Conservation (phyloP, 2,797 vertebrate genomes). For the Zalophus californianus region DNA sequence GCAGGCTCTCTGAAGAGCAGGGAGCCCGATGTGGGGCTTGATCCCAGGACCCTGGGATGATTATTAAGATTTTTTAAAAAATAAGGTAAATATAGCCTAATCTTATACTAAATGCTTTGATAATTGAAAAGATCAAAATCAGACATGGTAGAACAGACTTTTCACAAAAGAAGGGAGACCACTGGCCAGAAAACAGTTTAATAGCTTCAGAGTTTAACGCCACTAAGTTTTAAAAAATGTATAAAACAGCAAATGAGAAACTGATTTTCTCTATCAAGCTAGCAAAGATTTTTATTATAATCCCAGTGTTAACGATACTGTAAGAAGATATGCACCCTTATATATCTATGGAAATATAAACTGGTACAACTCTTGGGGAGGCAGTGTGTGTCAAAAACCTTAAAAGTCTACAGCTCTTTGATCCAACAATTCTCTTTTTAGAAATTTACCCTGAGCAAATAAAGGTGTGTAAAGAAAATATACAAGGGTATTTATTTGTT, state of each 20-base stretch:
- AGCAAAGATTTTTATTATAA: not conserved
- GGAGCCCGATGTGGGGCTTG: no score
- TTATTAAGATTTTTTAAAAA: not conserved
- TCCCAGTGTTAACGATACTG: not conserved
- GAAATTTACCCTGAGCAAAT: not conserved
- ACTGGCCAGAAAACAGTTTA: not conserved
- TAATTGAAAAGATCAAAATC: slow-evolving; percentile 21
- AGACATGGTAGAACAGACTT: not conserved
- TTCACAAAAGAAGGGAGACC: not conserved
- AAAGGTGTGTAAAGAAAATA: not conserved
- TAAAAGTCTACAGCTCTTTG: not conserved
- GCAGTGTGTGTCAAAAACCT: not conserved
- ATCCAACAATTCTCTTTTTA: not conserved
- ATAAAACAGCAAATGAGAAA: not conserved
- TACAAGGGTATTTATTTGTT: not conserved
- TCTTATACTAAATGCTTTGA: not conserved
- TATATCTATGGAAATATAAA: not conserved
- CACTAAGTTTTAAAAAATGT: not conserved
- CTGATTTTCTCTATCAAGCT: not conserved
- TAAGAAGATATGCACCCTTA: not conserved
- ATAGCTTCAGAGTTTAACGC: slow-evolving; percentile 15
- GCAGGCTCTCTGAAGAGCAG: no score
- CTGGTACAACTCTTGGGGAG: not conserved
- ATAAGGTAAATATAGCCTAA: not conserved
- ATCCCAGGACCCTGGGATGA: not conserved